Base-by-base conservation (phyloP, 2,888 invertebrate genomes). In the Thera obeliscata region DNA sequence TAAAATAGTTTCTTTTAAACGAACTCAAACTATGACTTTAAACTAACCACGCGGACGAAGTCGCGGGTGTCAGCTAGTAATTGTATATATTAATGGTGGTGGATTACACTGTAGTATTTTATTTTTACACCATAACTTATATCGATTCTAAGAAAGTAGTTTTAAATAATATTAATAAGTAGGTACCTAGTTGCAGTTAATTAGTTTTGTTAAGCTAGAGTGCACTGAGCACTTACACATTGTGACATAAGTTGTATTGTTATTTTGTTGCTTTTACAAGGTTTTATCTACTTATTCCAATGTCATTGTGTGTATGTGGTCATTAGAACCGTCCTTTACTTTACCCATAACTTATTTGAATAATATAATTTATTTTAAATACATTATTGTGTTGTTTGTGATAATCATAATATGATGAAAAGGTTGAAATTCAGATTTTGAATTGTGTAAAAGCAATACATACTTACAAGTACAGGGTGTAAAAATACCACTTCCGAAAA, bases 391-490 rank as follows among this genome's bases (percentile, higher is more conserved):
- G 65, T 65, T 64, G 57, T 70, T 68, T 68, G 43, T 67, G 63
- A 46, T 46, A 2, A 33, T 9, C 8, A 52, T 33, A 33, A 33
- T 6, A 5, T 33, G 3, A 8, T 66, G 58, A 61, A 65, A 70
- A 59, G 56, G 57, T 71, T 70, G 52, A 70, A 73, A 68, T 61
- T 70, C 66, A 33, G 54, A 35, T 35, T 7, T 50, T 52, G 7
- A 41, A 56, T 56, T 56, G 56, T 56, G 38, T 62, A 46, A 76
- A 81, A 82, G 81, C 80, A 83, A 81, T 82, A 46, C 43, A 9
- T 46, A 9, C 9, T 2, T 9, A 46, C 22, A 22, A 22, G 7
- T 46, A 9, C 43, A 46, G 43, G 43, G 43, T 46, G 43, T 46
- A 9, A 7, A 46, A 41, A 46, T 9, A 46, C 43, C 9, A 46